phyloP scores from a whole-genome alignment of 2,113 vertebrate species.

The Xyrauchen texanus region DNA sequence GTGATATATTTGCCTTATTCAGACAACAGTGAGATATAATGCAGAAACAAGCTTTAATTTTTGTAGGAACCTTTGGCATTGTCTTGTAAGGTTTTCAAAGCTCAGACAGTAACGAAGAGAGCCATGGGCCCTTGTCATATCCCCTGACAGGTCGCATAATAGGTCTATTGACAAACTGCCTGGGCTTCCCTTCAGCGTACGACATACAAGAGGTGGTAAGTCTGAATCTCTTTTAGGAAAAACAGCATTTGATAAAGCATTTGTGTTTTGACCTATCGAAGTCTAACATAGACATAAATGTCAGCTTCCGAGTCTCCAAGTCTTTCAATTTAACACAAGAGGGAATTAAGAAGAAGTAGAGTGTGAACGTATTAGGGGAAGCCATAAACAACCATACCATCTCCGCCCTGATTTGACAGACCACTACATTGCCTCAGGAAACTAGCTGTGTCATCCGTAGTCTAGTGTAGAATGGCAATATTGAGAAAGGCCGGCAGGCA shows the following conservation, averaged over 20 bases:
- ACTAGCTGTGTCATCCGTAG: conserved; percentile 3
- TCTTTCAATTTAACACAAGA: conserved; percentile 27
- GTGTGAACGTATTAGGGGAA: conserved; percentile 29
- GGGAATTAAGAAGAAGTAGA: conserved; percentile 39
- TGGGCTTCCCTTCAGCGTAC: conserved; percentile 14
- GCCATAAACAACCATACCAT: not conserved
- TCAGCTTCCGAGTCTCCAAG: conserved; percentile 1
- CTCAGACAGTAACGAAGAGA: conserved; percentile 26
- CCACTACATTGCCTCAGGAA: conserved; percentile 15
- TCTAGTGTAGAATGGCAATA: conserved; percentile 12
- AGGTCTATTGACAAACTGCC: conserved; percentile 50
- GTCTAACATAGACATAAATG: conserved; percentile 39
- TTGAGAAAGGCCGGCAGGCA: not conserved
- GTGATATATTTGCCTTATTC: too few relatives aligned
- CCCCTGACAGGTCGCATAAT: conserved; percentile 52
- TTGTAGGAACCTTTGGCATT: not conserved
- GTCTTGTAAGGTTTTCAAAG: conserved; percentile 13
- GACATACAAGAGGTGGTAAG: not conserved
- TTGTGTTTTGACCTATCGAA: conserved; percentile 30
- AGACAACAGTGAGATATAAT: not conserved
- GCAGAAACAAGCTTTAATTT: not conserved
- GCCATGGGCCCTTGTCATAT: conserved; percentile 42
- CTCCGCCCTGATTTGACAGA: not conserved
- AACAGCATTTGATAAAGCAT: conserved; percentile 37
- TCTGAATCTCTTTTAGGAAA: conserved; percentile 38